Evolutionary conservation across 2,888 invertebrate species (phyloP).

Genomic region (Perdita meconis): DNA sequence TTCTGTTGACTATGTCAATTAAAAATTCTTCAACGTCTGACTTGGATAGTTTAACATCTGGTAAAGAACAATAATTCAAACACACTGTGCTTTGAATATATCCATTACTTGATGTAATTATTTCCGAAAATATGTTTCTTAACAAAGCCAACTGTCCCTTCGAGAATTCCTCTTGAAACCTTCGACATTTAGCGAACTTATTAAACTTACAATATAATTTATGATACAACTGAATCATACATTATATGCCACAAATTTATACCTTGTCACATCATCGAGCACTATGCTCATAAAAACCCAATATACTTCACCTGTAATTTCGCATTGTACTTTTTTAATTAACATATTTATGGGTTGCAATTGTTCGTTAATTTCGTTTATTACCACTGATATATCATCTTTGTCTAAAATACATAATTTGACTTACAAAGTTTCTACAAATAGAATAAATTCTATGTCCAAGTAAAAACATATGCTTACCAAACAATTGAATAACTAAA

Average conservation of each 20-base stretch:
- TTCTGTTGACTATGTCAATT: constrained; percentile 61
- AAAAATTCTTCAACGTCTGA: constrained; percentile 74
- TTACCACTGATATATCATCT: constrained; percentile 39
- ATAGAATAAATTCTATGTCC: not conserved
- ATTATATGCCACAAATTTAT: constrained; percentile 42
- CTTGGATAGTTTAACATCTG: constrained; percentile 70
- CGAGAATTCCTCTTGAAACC: constrained; percentile 73
- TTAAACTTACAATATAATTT: not conserved
- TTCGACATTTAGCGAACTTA: constrained; percentile 40
- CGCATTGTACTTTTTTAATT: constrained; percentile 74
- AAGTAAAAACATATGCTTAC: constrained; percentile 56
- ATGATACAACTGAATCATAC: not conserved
- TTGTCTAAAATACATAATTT: constrained; percentile 64
- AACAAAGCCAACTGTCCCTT: constrained; percentile 72
- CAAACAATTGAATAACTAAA: constrained; percentile 68
- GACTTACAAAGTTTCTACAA: constrained; percentile 17
- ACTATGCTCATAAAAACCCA: constrained; percentile 75
- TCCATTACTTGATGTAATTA: constrained; percentile 71
- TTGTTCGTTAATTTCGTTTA: constrained; percentile 73
- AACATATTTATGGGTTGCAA: constrained; percentile 74
- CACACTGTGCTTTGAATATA: constrained; percentile 71
- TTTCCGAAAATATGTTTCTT: constrained; percentile 74
- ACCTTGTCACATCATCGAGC: constrained; percentile 70
- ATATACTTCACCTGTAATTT: constrained; percentile 77
- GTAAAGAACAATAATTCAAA: constrained; percentile 71